Conservation (phyloP, 2,888 invertebrate genomes). For the Laspeyria flexula region DNA sequence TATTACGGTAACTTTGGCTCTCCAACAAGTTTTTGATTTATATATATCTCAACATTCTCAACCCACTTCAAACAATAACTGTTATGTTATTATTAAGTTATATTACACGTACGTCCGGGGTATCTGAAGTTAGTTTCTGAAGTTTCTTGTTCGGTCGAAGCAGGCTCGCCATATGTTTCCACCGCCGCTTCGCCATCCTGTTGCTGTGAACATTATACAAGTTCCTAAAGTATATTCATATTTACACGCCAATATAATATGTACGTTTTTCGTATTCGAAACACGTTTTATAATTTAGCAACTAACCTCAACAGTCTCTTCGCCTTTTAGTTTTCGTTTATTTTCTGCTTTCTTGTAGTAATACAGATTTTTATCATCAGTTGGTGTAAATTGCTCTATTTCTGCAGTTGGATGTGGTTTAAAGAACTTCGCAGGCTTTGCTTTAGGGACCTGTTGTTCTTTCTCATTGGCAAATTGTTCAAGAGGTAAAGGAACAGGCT, state of each 20-base stretch:
- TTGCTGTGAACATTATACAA: conserved; percentile 46
- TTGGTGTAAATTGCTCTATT: conserved; percentile 54
- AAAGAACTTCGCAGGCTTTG: conserved; percentile 72
- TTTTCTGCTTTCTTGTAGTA: conserved; percentile 81
- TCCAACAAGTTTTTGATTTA: conserved; percentile 45
- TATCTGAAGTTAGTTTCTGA: conserved; percentile 72
- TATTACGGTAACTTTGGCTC: conserved; percentile 31
- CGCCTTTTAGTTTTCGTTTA: conserved; percentile 75
- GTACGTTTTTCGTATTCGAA: conserved; percentile 15
- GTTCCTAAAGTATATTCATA: conserved; percentile 26
- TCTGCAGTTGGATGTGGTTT: conserved; percentile 64
- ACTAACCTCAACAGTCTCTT: conserved; percentile 52
- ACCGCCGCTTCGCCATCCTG: conserved; percentile 41
- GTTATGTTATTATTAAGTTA: conserved; percentile 45
- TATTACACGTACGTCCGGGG: conserved; percentile 68
- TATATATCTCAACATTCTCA: too few species aligned
- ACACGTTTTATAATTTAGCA: conserved; percentile 18
- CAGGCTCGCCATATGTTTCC: conserved; percentile 49
- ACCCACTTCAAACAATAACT: conserved; percentile 40
- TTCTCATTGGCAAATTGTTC: conserved; percentile 62
- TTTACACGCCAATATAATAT: neutral
- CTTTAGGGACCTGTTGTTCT: conserved; percentile 70
- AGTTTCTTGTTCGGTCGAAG: conserved; percentile 68
- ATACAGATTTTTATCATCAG: conserved; percentile 71
- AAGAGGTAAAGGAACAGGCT: conserved; percentile 76